Evolutionary conservation across 35 echinoderm and acorn worm species (phyloP).

Genomic region (Heliocidaris erythrogramma): DNA sequence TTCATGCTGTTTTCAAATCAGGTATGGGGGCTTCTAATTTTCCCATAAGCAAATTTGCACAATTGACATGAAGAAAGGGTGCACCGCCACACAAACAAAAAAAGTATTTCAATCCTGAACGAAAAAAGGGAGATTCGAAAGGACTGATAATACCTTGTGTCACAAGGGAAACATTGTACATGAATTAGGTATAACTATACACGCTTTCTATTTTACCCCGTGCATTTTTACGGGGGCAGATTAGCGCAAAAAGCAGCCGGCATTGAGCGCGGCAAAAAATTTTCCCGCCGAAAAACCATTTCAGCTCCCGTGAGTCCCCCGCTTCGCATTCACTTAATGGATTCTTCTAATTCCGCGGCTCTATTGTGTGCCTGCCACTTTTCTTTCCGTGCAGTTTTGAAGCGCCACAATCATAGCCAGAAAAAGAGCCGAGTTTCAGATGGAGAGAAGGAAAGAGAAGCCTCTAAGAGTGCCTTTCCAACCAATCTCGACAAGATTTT

Average conservation of each 20-base stretch:
- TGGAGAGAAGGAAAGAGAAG: neutral
- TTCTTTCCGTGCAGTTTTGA: neutral
- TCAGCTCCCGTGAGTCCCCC: conserved; percentile 42
- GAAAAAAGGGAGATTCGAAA: neutral
- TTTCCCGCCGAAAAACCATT: conserved; percentile 29
- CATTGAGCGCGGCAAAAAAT: neutral
- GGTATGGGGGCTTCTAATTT: neutral
- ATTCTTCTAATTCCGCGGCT: conserved; percentile 46
- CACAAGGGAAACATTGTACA: conserved; percentile 52
- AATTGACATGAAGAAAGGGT: neutral
- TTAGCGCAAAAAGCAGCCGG: conserved; percentile 36
- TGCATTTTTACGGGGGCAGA: conserved; percentile 37
- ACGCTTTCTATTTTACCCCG: conserved; percentile 37
- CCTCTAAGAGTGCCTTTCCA: conserved; percentile 8
- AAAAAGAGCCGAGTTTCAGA: neutral
- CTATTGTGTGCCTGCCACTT: conserved; percentile 46
- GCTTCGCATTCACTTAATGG: conserved; percentile 37
- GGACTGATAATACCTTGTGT: conserved; percentile 24
- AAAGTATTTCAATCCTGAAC: neutral
- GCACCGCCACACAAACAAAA: neutral
- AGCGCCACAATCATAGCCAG: neutral
- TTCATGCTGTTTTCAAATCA: neutral
- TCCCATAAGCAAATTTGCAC: neutral
- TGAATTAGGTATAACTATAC: conserved; percentile 53
- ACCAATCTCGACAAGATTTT: conserved; percentile 38